Conservation (phyloP, 2,888 invertebrate genomes). For the Tethea ocularis region DNA sequence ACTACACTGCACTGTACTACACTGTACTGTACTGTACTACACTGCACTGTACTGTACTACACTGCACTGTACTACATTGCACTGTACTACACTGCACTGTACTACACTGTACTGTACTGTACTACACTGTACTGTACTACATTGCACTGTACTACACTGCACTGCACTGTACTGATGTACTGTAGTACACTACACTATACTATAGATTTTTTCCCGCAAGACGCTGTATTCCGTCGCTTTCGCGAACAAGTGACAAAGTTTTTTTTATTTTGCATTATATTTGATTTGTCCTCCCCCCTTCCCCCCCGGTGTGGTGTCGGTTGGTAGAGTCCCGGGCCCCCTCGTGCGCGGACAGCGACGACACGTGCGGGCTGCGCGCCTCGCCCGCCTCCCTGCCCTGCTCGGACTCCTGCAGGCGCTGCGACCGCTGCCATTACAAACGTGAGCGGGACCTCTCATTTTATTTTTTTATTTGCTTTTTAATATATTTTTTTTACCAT, state of each 20-base stretch:
- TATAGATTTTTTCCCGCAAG: too few relatives aligned
- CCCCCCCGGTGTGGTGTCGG: conserved; percentile 23
- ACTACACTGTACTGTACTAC: too few relatives aligned
- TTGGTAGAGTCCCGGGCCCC: conserved; percentile 48
- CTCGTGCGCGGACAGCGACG: conserved; percentile 56
- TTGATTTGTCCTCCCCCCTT: conserved; percentile 11
- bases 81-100: too few relatives aligned
- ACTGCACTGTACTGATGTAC: too few relatives aligned
- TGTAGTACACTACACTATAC: too few relatives aligned
- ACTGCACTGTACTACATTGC: too few relatives aligned
- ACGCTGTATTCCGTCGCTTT: too few relatives aligned
- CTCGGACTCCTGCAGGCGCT: conserved; percentile 32
- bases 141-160: too few relatives aligned
- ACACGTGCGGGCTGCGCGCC: conserved; percentile 55
- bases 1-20: too few relatives aligned
- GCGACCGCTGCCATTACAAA: conserved; percentile 49
- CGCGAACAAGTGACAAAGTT: background rate
- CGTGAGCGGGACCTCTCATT: conserved; percentile 30
- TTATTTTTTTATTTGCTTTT: conserved; percentile 18
- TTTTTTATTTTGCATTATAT: conserved; percentile 18
- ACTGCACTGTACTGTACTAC: too few relatives aligned
- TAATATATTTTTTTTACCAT: conserved; percentile 7
- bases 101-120: too few relatives aligned
- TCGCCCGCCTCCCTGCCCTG: conserved; percentile 42
- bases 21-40: too few relatives aligned